Base-by-base conservation (phyloP, 2,888 invertebrate genomes). In the Zaprionus lineosus region DNA sequence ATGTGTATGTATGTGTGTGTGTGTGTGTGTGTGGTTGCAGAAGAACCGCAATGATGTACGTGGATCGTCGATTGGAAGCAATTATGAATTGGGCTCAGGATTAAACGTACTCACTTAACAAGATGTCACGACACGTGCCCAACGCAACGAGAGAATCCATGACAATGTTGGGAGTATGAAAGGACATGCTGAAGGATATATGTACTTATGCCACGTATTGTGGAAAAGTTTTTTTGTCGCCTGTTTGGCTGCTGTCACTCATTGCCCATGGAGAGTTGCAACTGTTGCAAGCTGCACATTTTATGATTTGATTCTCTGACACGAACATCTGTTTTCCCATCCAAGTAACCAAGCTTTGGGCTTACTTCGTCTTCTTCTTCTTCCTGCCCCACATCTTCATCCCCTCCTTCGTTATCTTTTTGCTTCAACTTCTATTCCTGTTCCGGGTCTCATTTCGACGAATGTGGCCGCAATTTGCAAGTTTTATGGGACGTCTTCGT, bases 391-490 rank as follows among this genome's bases (percentile, higher is more conserved):
- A 2, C 5, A 2, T 26, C 9, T 18, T 24, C 6, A 6, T 14
- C 26, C 8, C 16, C 6, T 3, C 37, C 36, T 11, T 34, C n/a
- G 4, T n/a, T 33, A n/a, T 19, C 1, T 29, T 12, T 19, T 6
- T 19, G 31, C 2, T 12, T 9, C 8, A 1, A 9, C 15, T 33
- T 31, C 21, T 12, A 41, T 33, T 14, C 8, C 24, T 33, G 21
- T 26, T 63, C 29, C 24, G 60, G 18, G 41, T 66, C 58, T 40
- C 71, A 66, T 70, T 70, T 71, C 69, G 47, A 71, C 70, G n/a
- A 70, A 66, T 66, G 58, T 67, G 64, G 31, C 47, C 57, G 55
- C 64, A 73, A 68, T 72, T 72, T 68, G 69, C 74, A 74, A 70
- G 70, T 73, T 73, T 73, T 73, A 73, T 69, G 74, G 31, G 55